Percentiles rank a stretch among this genome's conserved stretches.
phyloP scores from a whole-genome alignment of 1,140 invertebrate species.

The Drosophila seguyi region DNA sequence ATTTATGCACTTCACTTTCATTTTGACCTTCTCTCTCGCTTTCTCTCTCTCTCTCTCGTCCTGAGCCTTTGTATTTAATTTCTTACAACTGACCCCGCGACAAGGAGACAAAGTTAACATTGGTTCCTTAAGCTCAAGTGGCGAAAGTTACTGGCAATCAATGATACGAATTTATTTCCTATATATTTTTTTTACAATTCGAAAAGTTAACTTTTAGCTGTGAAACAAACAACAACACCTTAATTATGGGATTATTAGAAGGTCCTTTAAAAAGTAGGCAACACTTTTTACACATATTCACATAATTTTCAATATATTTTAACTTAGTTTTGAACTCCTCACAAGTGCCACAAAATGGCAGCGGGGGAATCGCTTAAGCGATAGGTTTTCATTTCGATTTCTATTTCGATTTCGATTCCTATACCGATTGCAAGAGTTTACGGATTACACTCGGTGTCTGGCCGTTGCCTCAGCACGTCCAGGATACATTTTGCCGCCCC shows the following conservation, averaged over 20 bases:
- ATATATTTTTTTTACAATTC: neutral
- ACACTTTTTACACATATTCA: neutral
- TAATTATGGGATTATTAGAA: neutral
- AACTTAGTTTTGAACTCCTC: neutral
- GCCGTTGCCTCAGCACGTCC: conserved; percentile 66
- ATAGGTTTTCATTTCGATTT: conserved; percentile 26
- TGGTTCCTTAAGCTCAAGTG: neutral
- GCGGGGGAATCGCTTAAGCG: conserved; percentile 7
- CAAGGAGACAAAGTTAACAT: neutral
- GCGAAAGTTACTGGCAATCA: conserved; percentile 9
- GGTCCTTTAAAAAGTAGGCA: neutral
- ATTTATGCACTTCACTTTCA: conserved; percentile 82
- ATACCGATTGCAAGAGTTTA: conserved; percentile 11
- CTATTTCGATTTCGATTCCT: conserved; percentile 23
- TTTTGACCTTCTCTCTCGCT: conserved; percentile 28
- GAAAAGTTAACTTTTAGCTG: no score
- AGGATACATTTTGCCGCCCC: conserved; percentile 68
- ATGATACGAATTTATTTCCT: neutral
- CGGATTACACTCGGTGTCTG: conserved; percentile 50
- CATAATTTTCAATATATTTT: neutral
- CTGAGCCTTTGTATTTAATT: conserved; percentile 38
- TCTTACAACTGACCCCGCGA: conserved; percentile 27
- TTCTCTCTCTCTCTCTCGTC: no score
- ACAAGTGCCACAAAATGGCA: conserved; percentile 10
- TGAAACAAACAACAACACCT: neutral